Evolutionary conservation across 1,140 invertebrate species (phyloP), one percentile per base, ranked within the genome.

Genomic region (Hyphantria cunea): DNA sequence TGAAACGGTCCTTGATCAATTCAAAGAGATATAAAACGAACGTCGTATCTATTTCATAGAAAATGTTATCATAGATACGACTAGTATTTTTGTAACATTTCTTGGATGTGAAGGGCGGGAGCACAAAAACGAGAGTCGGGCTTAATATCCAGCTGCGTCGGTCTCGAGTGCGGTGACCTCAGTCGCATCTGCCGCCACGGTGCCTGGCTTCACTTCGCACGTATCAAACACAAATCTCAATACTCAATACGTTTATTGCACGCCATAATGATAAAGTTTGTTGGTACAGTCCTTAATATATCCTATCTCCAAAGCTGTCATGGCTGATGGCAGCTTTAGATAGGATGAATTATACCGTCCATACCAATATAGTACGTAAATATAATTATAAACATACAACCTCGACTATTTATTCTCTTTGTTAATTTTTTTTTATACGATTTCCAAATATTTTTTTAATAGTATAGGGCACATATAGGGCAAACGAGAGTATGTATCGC

Each of bases 81-180:
- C 10, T 52, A 48, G 55, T 60, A 55, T 47, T 68, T 70, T 68
- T 41, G 15, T 62, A 41, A 50, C 63, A 53, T 68, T 56, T 64
- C 62, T 49, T 55, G 60, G 31, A 52, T 32, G 42, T 47, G 37
- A 50, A 50, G 49, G 17, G 41, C 59, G 25, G 50, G 49, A 54
- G 60, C 63, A 79, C 73, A 82, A 85, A 85, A 82, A 80, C 73
- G 65, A 65, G 66, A 58, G 55, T 47, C 51, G 62, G 72, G 63
- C 70, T 74, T 71, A 72, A 64, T 78, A 71, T 67, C 80, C 82
- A 87, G 78, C 80, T 81, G 81, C 81, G 74, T 64, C 68, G 73
- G 50, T 44, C 58, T 58, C 69, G 76, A 69, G 82, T 76, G 78
- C 80, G 81, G 70, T 86, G 83, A 86, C 82, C 81, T 70, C 77